A percentile compares a stretch with the other conserved stretches of the same genome.
These are phyloP conservation scores for Microdon myrmicae DNA, from an alignment of 2,888 invertebrate species.

Conservation along the genomic window DNA sequence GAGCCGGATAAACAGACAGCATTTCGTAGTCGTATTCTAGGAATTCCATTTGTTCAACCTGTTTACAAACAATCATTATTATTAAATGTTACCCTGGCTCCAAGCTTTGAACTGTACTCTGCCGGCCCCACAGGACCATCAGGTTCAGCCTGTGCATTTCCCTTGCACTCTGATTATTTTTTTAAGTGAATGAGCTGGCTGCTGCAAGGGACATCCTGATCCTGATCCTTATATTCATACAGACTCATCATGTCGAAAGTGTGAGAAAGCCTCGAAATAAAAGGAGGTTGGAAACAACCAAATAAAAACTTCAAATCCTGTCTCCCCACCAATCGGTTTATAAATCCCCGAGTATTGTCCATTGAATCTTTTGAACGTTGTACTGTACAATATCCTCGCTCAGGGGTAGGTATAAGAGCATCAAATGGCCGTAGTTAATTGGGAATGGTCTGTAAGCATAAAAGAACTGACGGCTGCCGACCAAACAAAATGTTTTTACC, in stretches of 20 bases:
- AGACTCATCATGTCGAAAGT: conserved; percentile 12
- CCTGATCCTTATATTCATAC: conserved; percentile 7
- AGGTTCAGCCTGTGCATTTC: neutral
- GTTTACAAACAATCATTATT: conserved; percentile 51
- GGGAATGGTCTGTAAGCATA: conserved; percentile 27
- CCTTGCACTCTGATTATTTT: conserved; percentile 9
- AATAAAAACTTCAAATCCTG: neutral
- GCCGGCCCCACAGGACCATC: conserved; percentile 2
- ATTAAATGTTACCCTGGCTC: conserved; percentile 23
- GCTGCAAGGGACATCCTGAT: conserved; percentile 37
- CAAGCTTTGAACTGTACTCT: neutral
- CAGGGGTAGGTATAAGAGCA: conserved; percentile 34
- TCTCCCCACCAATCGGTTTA: neutral
- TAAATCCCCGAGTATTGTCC: neutral
- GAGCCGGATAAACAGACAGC: conserved; percentile 23
- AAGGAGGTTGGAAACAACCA: neutral
- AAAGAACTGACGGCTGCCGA: neutral
- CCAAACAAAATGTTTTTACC: conserved; percentile 4
- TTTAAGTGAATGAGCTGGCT: conserved; percentile 28
- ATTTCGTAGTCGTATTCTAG: conserved; percentile 38
- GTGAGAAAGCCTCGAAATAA: conserved; percentile 10
- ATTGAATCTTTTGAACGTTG: neutral
- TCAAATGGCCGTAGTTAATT: conserved; percentile 42
- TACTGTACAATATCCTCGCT: neutral
- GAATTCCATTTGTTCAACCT: conserved; percentile 43